Evolutionary conservation across 2,797 vertebrate genomes (phyloP), one percentile per base, ranked within the genome.

Genomic region (Falco columbarius): DNA sequence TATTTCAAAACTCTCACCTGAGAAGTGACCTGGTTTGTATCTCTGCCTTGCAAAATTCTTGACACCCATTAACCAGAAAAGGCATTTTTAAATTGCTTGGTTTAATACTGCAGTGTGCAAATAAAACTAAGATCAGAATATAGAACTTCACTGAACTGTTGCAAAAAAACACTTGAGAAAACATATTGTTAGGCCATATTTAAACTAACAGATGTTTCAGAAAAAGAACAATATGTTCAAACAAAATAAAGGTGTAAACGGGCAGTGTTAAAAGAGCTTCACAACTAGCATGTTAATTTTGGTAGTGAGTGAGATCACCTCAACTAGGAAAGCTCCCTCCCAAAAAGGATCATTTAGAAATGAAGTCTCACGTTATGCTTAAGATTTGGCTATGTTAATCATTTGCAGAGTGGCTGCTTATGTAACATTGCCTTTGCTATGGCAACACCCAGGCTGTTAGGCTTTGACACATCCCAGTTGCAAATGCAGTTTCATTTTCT

Each of bases 211-310:
- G 96, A 97, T 97, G 90, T 97, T 96, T 95, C 79, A 96, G 47
- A 92, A 96, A 94, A 74, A 97, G 95, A 98, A 98, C 74, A 95
- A 95, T 97, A 97, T 96, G 76, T 96, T 96, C 96, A 96, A 97
- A 97, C 74, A 96, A 97, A 97, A 96, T 87, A 81, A 94, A 97
- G 92, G 90, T 96, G 94, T 86, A 96, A 97, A 94, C 2, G 58
- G 89, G 81, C 80, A 94, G 52, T 58, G 40, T 79, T 93, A 88
- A 81, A 94, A 96, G 66, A 85, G 62, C 75, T 87, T 92, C 80
- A 54, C 62, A 76, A 68, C 67, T 85, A 73, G 67, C 51, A 81
- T 66, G 38, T 79, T 63, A 40, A 75, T 94, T 93, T 94, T 10
- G 7, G 92, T 16, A 76, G 73, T 1, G 0, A 86, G 67, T 32